Base-by-base conservation (phyloP, 2,797 vertebrate species). In the Linurgus olivaceus region DNA sequence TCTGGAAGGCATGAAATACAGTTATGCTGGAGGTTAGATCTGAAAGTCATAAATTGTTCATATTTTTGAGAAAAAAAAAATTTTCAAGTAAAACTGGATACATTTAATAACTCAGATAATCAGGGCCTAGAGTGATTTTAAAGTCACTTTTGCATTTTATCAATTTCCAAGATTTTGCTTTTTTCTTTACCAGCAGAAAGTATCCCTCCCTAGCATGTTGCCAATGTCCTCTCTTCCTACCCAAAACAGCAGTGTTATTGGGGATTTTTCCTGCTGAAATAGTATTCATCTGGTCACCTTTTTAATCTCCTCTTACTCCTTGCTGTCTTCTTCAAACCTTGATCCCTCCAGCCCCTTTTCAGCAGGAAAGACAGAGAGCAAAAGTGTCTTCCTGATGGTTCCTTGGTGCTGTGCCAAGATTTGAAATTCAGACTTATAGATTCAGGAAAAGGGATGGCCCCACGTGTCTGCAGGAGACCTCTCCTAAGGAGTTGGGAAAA, bases 381-480 rank as follows among this genome's bases (percentile, higher is more conserved):
- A 20, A 68, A 40, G 31, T n/a, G 29, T 50, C 63, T 72, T 82
- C 54, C 54, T 10, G 1, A 11, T 11, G 10, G 26, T 17, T 55
- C 29, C 42, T 33, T 10, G 6, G 17, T 57, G 68, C 77, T 73
- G 35, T 51, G 37, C 45, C 15, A 25, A 10, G 38, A 42, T 35
- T 21, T 66, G 26, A 62, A 76, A 83, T 65, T 76, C 76, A 61
- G 47, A 44, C 7, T 47, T 33, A 10, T 0, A 4, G 25, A 28
- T 77, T 74, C 45, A 57, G 52, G 54, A 11, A 55, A 35, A 78
- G 14, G 40, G 17, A 12, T 33, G 44, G 29, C 14, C 25, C 33
- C 10, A 3, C 1, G 0, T 11, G 2, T 59, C 55, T 66, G 17
- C n/a, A 70, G 29, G 40, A 58, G 19, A 31, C 8, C 3, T 50